Evolutionary conservation across 2,888 invertebrate species (phyloP).

Genomic region (Cephus pygmeus): DNA sequence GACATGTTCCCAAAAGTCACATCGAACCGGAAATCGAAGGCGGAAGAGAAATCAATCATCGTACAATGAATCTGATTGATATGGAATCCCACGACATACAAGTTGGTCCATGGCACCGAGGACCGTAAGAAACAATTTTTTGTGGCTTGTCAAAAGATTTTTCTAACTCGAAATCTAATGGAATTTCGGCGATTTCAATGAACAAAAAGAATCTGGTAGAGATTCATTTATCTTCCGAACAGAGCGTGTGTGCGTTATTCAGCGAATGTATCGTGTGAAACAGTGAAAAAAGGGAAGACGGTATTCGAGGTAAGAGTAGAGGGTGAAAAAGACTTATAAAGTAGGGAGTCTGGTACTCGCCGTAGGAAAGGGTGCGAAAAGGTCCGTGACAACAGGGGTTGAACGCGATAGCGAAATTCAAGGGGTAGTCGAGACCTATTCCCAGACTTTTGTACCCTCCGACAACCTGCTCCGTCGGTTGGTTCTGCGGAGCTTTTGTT

Average conservation of each 20-base stretch:
- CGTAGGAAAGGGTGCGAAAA: neutral
- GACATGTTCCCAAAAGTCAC: no score
- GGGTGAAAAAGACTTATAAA: neutral
- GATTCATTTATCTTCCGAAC: no score
- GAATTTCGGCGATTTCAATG: neutral
- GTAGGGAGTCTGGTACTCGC: neutral
- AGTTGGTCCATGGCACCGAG: no score
- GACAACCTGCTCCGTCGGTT: neutral
- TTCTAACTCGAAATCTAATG: no score
- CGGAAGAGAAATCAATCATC: no score
- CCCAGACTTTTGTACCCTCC: no score
- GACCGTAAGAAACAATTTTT: no score
- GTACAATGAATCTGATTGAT: no score
- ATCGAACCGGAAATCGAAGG: no score
- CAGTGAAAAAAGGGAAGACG: neutral
- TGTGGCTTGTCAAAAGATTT: no score
- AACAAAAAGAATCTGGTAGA: neutral
- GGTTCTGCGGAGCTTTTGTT: constrained; percentile 35
- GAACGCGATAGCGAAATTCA: constrained; percentile 18
- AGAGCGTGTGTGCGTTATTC: no score
- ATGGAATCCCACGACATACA: no score
- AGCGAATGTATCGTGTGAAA: constrained; percentile 2
- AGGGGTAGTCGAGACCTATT: constrained; percentile 12
- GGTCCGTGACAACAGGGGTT: neutral
- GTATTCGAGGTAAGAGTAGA: neutral